Conservation (phyloP, 92 coral and sea anemone genomes). For the Umimayanthus chanpuru region DNA sequence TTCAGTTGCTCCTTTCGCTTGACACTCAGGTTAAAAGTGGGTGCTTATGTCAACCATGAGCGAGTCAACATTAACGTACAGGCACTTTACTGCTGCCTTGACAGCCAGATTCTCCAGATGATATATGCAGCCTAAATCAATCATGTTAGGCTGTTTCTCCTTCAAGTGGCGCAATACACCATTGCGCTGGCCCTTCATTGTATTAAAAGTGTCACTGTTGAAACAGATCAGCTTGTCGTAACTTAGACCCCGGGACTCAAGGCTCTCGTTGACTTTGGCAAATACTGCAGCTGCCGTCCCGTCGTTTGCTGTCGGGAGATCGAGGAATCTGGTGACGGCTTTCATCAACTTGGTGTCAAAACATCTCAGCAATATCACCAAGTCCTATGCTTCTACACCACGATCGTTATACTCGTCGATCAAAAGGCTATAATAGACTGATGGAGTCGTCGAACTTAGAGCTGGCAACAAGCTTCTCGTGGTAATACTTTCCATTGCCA, state of each 20-base stretch:
- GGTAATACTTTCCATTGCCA: conserved; percentile 35
- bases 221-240: conserved; percentile 27
- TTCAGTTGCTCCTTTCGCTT: conserved; percentile 32
- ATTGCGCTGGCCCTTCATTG: conserved; percentile 36
- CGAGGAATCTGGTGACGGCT: conserved; percentile 6
- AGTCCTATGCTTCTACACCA: conserved; percentile 43
- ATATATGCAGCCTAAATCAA: conserved; percentile 31
- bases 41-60: conserved; percentile 39
- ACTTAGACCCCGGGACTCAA: conserved; percentile 23
- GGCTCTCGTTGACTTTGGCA: conserved; percentile 39
- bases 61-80: conserved; percentile 38
- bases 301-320: conserved; percentile 35
- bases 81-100: conserved; percentile 42
- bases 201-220: background rate
- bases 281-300: conserved; percentile 33
- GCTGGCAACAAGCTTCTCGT: conserved; percentile 28
- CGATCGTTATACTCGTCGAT: conserved; percentile 40
- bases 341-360: conserved; percentile 34
- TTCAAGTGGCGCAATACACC: conserved; percentile 1
- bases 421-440: conserved; percentile 29
- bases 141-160: conserved; percentile 17
- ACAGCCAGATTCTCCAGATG: conserved; percentile 42
- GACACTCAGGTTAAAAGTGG: conserved; percentile 13
- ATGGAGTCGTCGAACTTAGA: conserved; percentile 19
- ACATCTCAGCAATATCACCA: conserved; percentile 31